Evolutionary conservation across 2,888 invertebrate species (phyloP), one percentile per base, ranked within the genome.

Genomic region (Melipona bicolor): DNA sequence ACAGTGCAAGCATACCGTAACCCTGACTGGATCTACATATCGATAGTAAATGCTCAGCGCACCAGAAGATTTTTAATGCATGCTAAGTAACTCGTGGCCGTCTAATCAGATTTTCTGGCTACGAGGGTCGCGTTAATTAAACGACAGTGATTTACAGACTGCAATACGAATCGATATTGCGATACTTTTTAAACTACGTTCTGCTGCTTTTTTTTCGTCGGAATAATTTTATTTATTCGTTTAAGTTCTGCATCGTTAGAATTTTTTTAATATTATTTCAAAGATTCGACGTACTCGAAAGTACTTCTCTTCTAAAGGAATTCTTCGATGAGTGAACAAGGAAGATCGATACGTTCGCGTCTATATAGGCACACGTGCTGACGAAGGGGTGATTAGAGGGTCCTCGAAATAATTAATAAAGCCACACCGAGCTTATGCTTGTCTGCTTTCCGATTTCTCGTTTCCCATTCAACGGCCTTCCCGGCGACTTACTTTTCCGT

Each of bases 11-110:
- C 73, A 65, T 43, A 50, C 50, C 64, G 24, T 56, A 89, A 84
- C 89, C 89, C 88, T 82, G 80, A 74, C 87, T 81, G 75, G 86
- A 92, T 92, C 87, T 92, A 88, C 93, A 93, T 92, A 93, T 93
- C 92, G 92, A 93, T 92, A 85, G 89, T 76, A 90, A 91, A 90
- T 93, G 93, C 85, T 91, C 91, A 89, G 77, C 87, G 87, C 90
- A 87, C 90, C 90, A 89, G 90, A 93, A 93, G 91, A 93, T 92
- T 93, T 93, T 87, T 85, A 90, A 93, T 92, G 92, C 92, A 93
- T 93, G 90, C 88, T 90, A 92, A 93, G 91, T 91, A 91, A 92
- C 68, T 64, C n/a, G 32, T 36, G 54, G 52, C 32, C 62, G 32
- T 24, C 24, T 84, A 83, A 84, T 52, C 73, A 83, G 83, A 78